Base-by-base conservation (phyloP, 1,140 invertebrate genomes). In the Cyphomyrmex costatus region DNA sequence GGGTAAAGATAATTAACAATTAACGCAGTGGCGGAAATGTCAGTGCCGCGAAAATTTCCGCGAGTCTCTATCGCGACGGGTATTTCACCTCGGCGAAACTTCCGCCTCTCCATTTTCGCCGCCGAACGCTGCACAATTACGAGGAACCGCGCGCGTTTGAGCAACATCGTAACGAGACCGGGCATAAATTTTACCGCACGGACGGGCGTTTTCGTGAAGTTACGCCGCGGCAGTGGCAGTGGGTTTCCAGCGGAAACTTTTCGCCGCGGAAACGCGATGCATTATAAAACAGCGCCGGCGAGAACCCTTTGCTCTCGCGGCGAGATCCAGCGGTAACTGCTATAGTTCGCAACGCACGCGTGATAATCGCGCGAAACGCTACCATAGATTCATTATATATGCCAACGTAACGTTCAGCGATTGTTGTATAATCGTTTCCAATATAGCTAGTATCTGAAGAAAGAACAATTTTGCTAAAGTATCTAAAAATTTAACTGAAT, bases 121-220 rank as follows among this genome's bases (percentile, higher is more conserved):
- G 68, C 79, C 79, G 53, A 83, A 83, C 79, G 68, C 36, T 42
- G 36, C 68, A 83, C 79, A 83, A 83, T 83, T 83, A 83, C 68
- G 79, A 78, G 68, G 56, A 82, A 83, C 68, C 79, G 79, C 68
- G 66, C 53, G 79, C 79, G 68, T 83, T 83, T 83, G 66, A 83
- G 79, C 68, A 83, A 83, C 79, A 83, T 83, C 79, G 53, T 83
- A 83, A 83, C 79, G 53, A 83, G 79, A 73, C 79, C 68, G 24
- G 79, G 79, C 79, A 70, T 83, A 83, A 83, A 83, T 83, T 83
- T 42, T 83, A 83, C 79, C 68, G 56, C 79, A 83, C 68, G 79
- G 79, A 71, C 79, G 79, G 79, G 68, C 79, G 79, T 71, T 83
- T 83, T 83, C 79, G 79, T 36, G 24, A 83, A 83, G 79, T 83